phyloP scores from a whole-genome alignment of 2,888 invertebrate genomes.

The Lithophane socia region DNA sequence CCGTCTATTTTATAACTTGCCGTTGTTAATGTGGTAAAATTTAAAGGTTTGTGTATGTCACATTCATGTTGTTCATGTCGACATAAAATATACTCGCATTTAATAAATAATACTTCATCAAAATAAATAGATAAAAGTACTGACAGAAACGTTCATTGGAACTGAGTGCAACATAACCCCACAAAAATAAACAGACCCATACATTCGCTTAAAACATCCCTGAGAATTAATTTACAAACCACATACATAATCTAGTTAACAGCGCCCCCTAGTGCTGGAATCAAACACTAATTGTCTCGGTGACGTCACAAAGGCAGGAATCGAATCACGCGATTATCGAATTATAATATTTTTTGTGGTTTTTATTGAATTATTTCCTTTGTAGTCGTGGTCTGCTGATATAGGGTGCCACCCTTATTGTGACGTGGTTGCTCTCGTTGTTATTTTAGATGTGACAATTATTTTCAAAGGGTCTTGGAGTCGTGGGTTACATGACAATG shows the following conservation, averaged over 20 bases:
- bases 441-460: constrained; percentile 58
- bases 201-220: constrained; percentile 54
- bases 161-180: neutral
- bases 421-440: constrained; percentile 45
- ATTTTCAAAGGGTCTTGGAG: constrained; percentile 27
- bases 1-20: neutral
- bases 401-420: constrained; percentile 59
- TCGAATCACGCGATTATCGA: constrained; percentile 83
- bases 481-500: constrained; percentile 24
- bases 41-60: neutral
- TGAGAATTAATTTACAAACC: constrained; percentile 62
- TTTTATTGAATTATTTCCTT: constrained; percentile 71
- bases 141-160: neutral
- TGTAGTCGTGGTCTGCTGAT: constrained; percentile 70
- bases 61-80: neutral
- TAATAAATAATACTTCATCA: neutral
- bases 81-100: neutral
- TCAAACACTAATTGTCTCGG: constrained; percentile 74
- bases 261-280: constrained; percentile 70
- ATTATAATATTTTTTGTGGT: constrained; percentile 77
- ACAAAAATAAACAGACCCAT: constrained; percentile 35
- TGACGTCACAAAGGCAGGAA: constrained; percentile 83
- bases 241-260: constrained; percentile 70
- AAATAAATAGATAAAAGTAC: neutral
- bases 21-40: neutral